Conservation (phyloP, 1,140 invertebrate genomes). For the Magallana ariakensis region DNA sequence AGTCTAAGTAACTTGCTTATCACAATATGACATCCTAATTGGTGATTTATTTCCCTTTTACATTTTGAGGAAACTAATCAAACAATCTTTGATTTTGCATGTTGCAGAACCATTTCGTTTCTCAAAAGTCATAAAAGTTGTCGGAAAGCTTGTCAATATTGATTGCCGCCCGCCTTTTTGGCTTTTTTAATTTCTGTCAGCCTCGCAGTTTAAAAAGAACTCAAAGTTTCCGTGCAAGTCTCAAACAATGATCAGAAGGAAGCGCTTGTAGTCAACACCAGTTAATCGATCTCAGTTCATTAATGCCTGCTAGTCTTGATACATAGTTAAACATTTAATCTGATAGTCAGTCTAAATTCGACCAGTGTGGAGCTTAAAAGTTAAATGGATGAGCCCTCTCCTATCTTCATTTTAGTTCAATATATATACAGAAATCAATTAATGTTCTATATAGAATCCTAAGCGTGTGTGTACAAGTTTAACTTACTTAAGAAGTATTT, state of each 20-base stretch:
- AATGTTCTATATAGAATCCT: no score
- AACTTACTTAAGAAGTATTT: background rate
- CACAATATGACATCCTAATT: constrained; percentile 1
- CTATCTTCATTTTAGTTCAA: no score
- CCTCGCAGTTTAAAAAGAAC: background rate
- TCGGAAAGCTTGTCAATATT: background rate
- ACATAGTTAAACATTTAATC: background rate
- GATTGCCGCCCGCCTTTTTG: background rate
- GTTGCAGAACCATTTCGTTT: background rate
- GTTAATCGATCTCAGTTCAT: background rate
- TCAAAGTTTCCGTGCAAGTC: background rate
- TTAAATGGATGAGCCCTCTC: no score
- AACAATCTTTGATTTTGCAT: background rate
- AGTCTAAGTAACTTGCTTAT: background rate
- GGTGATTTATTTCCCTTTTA: constrained; percentile 12
- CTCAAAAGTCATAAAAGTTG: background rate
- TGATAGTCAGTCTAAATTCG: no score
- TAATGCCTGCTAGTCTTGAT: background rate
- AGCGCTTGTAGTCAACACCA: background rate
- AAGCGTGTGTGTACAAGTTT: background rate
- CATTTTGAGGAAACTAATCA: constrained; percentile 2
- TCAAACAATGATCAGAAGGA: background rate
- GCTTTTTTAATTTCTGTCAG: background rate
- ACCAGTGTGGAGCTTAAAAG: no score
- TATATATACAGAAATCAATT: no score